A percentile compares a stretch with the other conserved stretches of the same genome.
phyloP scores from a whole-genome alignment of 2,797 vertebrate genomes.

The Channa striata region DNA sequence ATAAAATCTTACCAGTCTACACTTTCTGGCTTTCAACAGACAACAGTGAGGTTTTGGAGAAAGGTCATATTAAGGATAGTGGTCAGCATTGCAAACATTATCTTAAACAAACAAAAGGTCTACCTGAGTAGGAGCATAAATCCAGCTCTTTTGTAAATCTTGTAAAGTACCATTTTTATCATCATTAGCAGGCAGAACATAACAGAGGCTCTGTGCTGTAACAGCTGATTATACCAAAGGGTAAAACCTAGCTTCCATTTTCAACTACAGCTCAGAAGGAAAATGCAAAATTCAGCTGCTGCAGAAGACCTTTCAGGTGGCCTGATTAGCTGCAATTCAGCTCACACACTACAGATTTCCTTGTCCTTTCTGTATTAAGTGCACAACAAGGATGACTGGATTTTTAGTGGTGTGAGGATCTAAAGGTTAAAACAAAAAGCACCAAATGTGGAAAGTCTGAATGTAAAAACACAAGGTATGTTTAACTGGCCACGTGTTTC shows the following conservation, averaged over 20 bases:
- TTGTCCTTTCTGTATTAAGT: constrained; percentile 66
- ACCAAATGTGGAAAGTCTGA: constrained; percentile 61
- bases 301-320: constrained; percentile 34
- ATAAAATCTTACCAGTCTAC: constrained; percentile 28
- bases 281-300: constrained; percentile 39
- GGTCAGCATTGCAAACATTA: constrained; percentile 76
- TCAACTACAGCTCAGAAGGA: constrained; percentile 37
- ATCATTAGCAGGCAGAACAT: constrained; percentile 39
- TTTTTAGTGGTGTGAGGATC: constrained; percentile 76
- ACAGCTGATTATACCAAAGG: constrained; percentile 51
- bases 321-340: constrained; percentile 50
- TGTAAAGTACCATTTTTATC: constrained; percentile 69
- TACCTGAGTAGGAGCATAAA: constrained; percentile 79
- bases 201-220: constrained; percentile 27
- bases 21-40: constrained; percentile 43
- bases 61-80: constrained; percentile 66
- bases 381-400: constrained; percentile 63
- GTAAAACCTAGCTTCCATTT: constrained; percentile 39
- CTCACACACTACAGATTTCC: constrained; percentile 47
- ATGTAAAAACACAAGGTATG: constrained; percentile 41
- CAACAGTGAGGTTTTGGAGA: constrained; percentile 53
- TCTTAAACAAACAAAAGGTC: constrained; percentile 68
- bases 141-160: constrained; percentile 72
- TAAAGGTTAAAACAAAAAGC: constrained; percentile 52
- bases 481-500: constrained; percentile 64